A percentile compares a stretch with the other conserved stretches of the same genome.
These are phyloP conservation scores for Drosophila testacea DNA, from an alignment of 2,888 invertebrate species.

Conservation along the genomic window DNA sequence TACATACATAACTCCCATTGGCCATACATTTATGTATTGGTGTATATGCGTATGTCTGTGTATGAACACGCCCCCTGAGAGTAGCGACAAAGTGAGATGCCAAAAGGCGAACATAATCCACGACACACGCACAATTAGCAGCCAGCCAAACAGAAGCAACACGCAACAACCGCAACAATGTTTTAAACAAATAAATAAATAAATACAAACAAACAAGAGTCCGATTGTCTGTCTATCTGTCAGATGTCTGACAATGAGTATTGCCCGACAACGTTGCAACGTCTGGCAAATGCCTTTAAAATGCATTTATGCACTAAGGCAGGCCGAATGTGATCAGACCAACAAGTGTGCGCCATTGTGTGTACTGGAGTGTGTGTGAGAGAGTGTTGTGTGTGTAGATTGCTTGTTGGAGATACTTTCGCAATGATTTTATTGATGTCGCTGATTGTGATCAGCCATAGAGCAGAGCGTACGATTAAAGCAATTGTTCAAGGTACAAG, in stretches of 20 bases:
- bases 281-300: conserved; percentile 58
- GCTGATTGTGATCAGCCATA: conserved; percentile 67
- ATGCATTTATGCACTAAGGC: conserved; percentile 71
- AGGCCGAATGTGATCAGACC: conserved; percentile 46
- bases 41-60: conserved; percentile 33
- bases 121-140: conserved; percentile 67
- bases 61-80: conserved; percentile 71
- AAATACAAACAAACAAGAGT: conserved; percentile 7
- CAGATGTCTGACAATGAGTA: conserved; percentile 1
- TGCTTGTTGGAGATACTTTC: conserved; percentile 73
- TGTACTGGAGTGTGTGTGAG: background rate
- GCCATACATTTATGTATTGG: conserved; percentile 35
- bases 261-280: conserved; percentile 18
- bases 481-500: conserved; percentile 21
- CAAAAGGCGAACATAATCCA: conserved; percentile 62
- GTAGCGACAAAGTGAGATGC: conserved; percentile 71
- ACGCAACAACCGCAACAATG: conserved; percentile 35
- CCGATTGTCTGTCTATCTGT: conserved; percentile 12
- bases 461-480: conserved; percentile 11
- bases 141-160: conserved; percentile 39
- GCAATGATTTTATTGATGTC: conserved; percentile 83
- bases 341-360: conserved; percentile 18
- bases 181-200: conserved; percentile 36
- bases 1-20: conserved; percentile 59
- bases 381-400: conserved; percentile 51